These are phyloP conservation scores for Pristionchus fissidentatus DNA, from an alignment of 2,888 invertebrate species.

Conservation along the genomic window DNA sequence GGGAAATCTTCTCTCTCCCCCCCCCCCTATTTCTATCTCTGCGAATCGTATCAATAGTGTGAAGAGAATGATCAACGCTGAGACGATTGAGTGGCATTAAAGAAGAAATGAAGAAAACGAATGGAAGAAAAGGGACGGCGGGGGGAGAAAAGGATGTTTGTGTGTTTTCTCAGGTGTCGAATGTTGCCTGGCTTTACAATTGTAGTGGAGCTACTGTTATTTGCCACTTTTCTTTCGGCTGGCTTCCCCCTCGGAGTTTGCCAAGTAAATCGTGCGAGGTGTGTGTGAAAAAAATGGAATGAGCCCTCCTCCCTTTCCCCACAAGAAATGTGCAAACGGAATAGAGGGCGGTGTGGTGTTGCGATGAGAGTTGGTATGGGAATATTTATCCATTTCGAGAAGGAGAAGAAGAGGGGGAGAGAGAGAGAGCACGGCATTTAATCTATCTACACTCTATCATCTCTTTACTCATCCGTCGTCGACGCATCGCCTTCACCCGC, in stretches of 20 bases:
- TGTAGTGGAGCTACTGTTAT: too few species aligned
- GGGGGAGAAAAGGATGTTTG: too few species aligned
- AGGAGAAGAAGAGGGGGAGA: background rate
- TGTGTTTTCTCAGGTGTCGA: too few species aligned
- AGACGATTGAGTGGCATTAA: background rate
- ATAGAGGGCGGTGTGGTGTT: too few species aligned
- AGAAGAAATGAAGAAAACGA: constrained; percentile 12
- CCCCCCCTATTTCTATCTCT: constrained; percentile 18
- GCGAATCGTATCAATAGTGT: background rate
- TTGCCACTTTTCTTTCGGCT: too few species aligned
- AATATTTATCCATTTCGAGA: background rate
- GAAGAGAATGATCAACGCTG: constrained; percentile 6
- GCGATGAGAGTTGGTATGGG: background rate
- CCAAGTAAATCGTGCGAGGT: background rate
- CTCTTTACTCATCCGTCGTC: too few species aligned
- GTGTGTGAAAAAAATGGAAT: background rate
- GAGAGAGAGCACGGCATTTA: constrained; percentile 13
- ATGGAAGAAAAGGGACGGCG: background rate
- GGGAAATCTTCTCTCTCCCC: too few species aligned
- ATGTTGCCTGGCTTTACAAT: too few species aligned
- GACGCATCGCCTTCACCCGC: too few species aligned
- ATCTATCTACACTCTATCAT: too few species aligned
- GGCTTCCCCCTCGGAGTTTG: background rate
- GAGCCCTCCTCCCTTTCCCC: background rate
- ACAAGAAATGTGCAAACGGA: background rate